A percentile compares a stretch with the other conserved stretches of the same genome.
phyloP scores from a whole-genome alignment of 2,797 vertebrate species.

The Pseudochirops cupreus region DNA sequence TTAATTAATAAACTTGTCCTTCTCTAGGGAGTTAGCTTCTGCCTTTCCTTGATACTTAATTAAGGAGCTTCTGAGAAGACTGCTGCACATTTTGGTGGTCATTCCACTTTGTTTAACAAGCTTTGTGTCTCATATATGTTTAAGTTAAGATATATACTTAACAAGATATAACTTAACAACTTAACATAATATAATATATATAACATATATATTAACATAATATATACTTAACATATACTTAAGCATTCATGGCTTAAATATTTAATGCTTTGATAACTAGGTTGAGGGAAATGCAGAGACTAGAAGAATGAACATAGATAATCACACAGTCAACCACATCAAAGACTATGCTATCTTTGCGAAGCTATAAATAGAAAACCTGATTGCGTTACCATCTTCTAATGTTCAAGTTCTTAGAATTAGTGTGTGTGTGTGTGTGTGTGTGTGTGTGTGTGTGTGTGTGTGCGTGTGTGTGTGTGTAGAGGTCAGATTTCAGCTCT shows the following conservation, averaged over 20 bases:
- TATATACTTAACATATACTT: neutral
- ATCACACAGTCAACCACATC: neutral
- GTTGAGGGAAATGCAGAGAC: neutral
- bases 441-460: too few relatives aligned
- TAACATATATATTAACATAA: neutral
- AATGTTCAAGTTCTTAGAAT: neutral
- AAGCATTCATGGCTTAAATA: constrained; percentile 24
- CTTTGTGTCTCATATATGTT: neutral
- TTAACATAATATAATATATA: too few relatives aligned
- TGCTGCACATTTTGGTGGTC: constrained; percentile 4
- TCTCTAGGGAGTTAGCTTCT: neutral
- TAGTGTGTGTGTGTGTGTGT: too few relatives aligned
- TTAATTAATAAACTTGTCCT: neutral
- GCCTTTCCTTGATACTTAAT: constrained; percentile 12
- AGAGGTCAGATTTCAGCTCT: neutral
- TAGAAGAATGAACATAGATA: constrained; percentile 12
- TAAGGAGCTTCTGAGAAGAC: neutral
- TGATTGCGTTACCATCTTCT: neutral
- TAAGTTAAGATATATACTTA: constrained; percentile 28
- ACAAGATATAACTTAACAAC: neutral
- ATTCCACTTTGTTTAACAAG: neutral
- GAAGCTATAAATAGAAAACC: constrained; percentile 9
- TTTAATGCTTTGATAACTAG: constrained; percentile 13
- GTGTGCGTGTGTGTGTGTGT: too few relatives aligned
- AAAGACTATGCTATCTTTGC: constrained; percentile 4